Evolutionary conservation across 2,113 vertebrate genomes (phyloP), one percentile per base, ranked within the genome.

Genomic region (Atrichornis clamosus): DNA sequence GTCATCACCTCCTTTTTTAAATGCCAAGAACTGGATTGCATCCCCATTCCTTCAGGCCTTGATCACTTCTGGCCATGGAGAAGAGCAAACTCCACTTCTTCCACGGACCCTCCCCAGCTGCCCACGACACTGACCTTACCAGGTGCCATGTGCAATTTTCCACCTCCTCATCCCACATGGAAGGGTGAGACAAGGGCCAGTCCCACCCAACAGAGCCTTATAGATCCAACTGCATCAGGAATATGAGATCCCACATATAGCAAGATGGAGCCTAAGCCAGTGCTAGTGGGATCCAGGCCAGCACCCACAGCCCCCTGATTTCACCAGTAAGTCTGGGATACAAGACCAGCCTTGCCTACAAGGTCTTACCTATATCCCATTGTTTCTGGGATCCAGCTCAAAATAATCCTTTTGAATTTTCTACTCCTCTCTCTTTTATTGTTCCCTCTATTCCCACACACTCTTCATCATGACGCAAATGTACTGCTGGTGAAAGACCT

Each of bases 1-100:
- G 95, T 96, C 95, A 84, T 47, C 93, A 86, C 85, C 85, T 94
- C 64, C 85, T 63, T 80, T 75, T 87, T 85, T 70, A 94, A 95
- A 78, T 86, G 86, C 90, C 88, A 86, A 63, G 67, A 50, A 53
- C 64, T 56, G 86, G 87, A 78, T 63, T 60, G 46, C 32, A 74
- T 68, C 90, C 52, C 52, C 9, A 0, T 74, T 93, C 72, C 82
- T 88, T 69, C 33, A 59, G 47, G 46, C 55, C 89, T 70, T 1
- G 2, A 60, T 53, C 37, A 7, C 65, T 82, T 28, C 56, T 87
- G 63, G 41, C 44, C 58, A 4, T 1, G 13, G 42, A 74, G 75
- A 90, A 39, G 9, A 70, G 75, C 50, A 80, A 89, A 75, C 24
- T 84, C 39, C 27, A 5, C 32, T 84, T 52, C 67, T 72, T 15